These are phyloP conservation scores for Steinernema khuongi DNA, from an alignment of 1,140 invertebrate genomes.

Conservation along the genomic window DNA sequence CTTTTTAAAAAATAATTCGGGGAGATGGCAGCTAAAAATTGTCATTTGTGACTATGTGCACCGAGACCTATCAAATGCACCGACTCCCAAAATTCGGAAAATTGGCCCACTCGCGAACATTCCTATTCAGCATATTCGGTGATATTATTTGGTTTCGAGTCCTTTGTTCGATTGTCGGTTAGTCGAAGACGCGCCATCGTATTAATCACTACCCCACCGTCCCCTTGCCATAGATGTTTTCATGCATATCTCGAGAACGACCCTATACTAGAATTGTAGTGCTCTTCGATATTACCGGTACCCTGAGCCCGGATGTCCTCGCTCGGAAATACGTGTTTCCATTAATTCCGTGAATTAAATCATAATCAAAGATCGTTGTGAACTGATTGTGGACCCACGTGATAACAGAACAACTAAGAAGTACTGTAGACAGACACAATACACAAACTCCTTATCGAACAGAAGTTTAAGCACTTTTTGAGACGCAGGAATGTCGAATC, in stretches of 20 bases:
- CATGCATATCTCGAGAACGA: not conserved
- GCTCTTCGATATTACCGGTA: constrained; percentile 11
- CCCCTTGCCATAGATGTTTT: constrained; percentile 2
- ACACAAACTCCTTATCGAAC: too few species aligned
- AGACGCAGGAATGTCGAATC: too few species aligned
- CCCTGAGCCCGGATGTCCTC: not conserved
- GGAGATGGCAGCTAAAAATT: too few species aligned
- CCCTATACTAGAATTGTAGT: constrained; percentile 1
- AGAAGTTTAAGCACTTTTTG: too few species aligned
- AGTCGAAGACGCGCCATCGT: not conserved
- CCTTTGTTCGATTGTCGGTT: not conserved
- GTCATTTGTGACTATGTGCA: too few species aligned
- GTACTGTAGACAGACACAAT: too few species aligned
- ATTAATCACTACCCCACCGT: not conserved
- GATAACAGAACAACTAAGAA: too few species aligned
- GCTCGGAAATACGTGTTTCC: constrained; percentile 6
- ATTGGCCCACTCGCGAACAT: too few species aligned
- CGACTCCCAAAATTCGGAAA: too few species aligned
- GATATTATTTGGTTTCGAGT: not conserved
- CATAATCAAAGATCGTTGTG: not conserved
- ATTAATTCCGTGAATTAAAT: constrained; percentile 13
- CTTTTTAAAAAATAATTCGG: too few species aligned
- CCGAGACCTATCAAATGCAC: too few species aligned
- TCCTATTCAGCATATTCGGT: constrained; percentile 1
- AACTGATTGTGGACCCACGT: not conserved